phyloP scores from a whole-genome alignment of 2,888 invertebrate species.

The Heliconius charithonia region DNA sequence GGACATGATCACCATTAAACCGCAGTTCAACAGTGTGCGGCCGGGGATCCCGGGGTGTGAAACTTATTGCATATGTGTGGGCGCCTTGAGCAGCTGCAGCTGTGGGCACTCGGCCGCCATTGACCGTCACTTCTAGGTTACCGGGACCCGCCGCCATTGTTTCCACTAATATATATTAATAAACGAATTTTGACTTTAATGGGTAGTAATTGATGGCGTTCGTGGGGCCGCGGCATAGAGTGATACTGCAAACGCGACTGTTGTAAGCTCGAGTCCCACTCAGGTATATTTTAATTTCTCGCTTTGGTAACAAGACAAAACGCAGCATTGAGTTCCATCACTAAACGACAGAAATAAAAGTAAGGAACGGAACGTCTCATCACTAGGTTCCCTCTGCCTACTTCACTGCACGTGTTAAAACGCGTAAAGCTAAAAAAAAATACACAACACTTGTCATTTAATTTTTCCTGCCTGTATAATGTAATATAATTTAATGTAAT shows the following conservation, averaged over 20 bases:
- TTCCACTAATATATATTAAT: constrained; percentile 86
- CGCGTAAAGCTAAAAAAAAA: background rate
- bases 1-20: constrained; percentile 98
- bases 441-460: too few relatives aligned
- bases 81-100: constrained; percentile 98
- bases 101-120: constrained; percentile 98
- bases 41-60: constrained; percentile 95
- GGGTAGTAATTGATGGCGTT: background rate
- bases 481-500: background rate
- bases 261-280: background rate
- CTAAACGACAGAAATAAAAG: too few relatives aligned
- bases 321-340: background rate
- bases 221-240: too few relatives aligned
- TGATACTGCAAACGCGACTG: background rate
- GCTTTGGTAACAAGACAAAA: background rate
- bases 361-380: too few relatives aligned
- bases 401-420: background rate
- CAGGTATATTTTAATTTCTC: background rate
- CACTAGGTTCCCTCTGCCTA: background rate
- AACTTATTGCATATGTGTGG: constrained; percentile 98
- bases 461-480: background rate
- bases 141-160: constrained; percentile 99
- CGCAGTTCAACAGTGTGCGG: constrained; percentile 96
- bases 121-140: constrained; percentile 98
- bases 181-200: background rate